These are phyloP conservation scores for Cephalotes varians DNA, from an alignment of 2,888 invertebrate genomes.

Conservation along the genomic window DNA sequence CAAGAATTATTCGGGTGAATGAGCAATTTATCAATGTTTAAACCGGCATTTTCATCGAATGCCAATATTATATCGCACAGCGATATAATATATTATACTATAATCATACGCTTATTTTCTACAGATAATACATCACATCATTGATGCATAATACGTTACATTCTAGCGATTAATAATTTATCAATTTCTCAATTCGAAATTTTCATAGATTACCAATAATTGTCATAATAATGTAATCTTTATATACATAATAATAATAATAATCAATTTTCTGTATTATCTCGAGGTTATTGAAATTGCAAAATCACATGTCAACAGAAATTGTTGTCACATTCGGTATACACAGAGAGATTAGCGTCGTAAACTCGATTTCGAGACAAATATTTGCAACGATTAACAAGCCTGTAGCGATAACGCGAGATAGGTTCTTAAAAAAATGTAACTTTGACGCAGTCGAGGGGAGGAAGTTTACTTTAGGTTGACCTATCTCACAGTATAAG, in stretches of 20 bases:
- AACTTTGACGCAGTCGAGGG: not conserved
- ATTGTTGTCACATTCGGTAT: not conserved
- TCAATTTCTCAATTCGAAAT: slow-evolving; percentile 11
- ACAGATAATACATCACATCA: slow-evolving; percentile 17
- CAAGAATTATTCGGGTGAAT: slow-evolving; percentile 65
- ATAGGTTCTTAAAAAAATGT: not conserved
- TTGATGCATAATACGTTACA: slow-evolving; percentile 4
- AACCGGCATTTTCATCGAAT: slow-evolving; percentile 64
- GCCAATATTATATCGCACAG: slow-evolving; percentile 57
- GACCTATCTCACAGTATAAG: slow-evolving; percentile 5
- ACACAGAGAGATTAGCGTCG: not conserved
- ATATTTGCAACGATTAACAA: slow-evolving; percentile 32
- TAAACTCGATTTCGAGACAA: slow-evolving; percentile 11
- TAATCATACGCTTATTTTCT: slow-evolving; percentile 23
- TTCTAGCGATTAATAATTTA: slow-evolving; percentile 12
- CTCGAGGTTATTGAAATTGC: not conserved
- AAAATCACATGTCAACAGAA: not conserved
- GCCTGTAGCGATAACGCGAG: not conserved
- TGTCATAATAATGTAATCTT: slow-evolving; percentile 7
- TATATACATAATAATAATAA: not conserved
- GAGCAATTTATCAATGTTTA: slow-evolving; percentile 56
- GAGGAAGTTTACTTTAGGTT: slow-evolving; percentile 14
- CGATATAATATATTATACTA: not conserved
- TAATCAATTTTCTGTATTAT: not conserved
- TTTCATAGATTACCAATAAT: slow-evolving; percentile 4